These are phyloP conservation scores for Rhea pennata DNA, from an alignment of 2,113 vertebrate species.

Conservation along the genomic window DNA sequence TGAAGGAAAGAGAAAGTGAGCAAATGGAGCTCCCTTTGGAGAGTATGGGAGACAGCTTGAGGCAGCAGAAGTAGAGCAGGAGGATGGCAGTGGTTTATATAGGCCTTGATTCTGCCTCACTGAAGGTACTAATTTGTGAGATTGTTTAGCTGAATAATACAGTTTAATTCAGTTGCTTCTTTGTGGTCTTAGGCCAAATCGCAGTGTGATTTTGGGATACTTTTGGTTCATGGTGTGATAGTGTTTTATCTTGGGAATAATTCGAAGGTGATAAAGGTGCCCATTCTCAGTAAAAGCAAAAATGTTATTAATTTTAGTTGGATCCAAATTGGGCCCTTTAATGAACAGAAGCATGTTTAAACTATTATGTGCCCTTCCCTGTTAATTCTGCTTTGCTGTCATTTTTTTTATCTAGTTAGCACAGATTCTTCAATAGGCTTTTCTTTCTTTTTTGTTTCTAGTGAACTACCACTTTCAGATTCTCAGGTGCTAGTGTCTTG, in stretches of 20 bases:
- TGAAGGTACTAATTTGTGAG: slow-evolving; percentile 34
- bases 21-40: not conserved
- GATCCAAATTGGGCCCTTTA: not conserved
- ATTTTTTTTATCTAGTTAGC: not conserved
- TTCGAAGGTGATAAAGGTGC: not conserved
- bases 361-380: not conserved
- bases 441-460: not conserved
- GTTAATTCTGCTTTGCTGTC: not conserved
- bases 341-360: not conserved
- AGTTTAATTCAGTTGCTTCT: slow-evolving; percentile 13
- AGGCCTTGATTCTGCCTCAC: not conserved
- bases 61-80: slow-evolving; percentile 30
- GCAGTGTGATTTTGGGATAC: not conserved
- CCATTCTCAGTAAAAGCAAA: not conserved
- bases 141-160: not conserved
- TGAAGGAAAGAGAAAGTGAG: not conserved
- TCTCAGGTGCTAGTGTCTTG: not conserved
- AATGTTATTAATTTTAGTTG: not conserved
- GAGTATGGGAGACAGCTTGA: not conserved
- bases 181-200: slow-evolving; percentile 11
- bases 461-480: not conserved
- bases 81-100: slow-evolving; percentile 11
- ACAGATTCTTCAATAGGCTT: not conserved
- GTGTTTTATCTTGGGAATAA: not conserved
- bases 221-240: not conserved